Evolutionary conservation across 2,888 invertebrate species (phyloP).

Genomic region (Dicyrtoma fusca): DNA sequence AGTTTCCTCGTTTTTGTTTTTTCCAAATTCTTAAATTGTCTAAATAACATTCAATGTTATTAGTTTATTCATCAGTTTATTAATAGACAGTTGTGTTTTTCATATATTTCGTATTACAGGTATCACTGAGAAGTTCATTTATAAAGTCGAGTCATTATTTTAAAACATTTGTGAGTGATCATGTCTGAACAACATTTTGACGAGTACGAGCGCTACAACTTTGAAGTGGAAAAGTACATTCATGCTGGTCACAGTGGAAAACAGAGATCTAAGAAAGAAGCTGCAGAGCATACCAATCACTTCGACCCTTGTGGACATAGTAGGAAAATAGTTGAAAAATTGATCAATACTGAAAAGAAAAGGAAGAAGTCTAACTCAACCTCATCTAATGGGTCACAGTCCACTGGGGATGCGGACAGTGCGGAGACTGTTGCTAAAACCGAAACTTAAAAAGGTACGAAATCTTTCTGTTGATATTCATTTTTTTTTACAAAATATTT

Average conservation of each 20-base stretch:
- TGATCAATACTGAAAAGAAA: constrained; percentile 81
- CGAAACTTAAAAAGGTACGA: background rate
- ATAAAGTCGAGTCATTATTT: background rate
- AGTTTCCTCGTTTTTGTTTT: no score
- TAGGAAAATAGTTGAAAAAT: constrained; percentile 83
- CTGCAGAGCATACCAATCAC: constrained; percentile 80
- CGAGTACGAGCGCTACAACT: constrained; percentile 93
- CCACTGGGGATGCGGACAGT: background rate
- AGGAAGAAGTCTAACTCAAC: constrained; percentile 64
- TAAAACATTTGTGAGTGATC: no score
- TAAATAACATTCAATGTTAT: no score
- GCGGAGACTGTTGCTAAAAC: background rate
- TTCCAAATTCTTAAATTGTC: no score
- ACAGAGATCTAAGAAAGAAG: constrained; percentile 84
- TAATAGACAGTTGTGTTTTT: background rate
- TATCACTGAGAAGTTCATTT: no score
- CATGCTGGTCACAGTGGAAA: constrained; percentile 87
- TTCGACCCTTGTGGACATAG: constrained; percentile 91
- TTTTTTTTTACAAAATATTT: constrained; percentile 7
- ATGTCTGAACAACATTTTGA: constrained; percentile 86
- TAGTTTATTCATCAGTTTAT: no score
- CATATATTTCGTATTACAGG: background rate
- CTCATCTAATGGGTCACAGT: constrained; percentile 19
- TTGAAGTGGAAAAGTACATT: constrained; percentile 81
- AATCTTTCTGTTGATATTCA: background rate